These are phyloP conservation scores for Thalpophila matura DNA, from an alignment of 2,888 invertebrate species.

Conservation along the genomic window DNA sequence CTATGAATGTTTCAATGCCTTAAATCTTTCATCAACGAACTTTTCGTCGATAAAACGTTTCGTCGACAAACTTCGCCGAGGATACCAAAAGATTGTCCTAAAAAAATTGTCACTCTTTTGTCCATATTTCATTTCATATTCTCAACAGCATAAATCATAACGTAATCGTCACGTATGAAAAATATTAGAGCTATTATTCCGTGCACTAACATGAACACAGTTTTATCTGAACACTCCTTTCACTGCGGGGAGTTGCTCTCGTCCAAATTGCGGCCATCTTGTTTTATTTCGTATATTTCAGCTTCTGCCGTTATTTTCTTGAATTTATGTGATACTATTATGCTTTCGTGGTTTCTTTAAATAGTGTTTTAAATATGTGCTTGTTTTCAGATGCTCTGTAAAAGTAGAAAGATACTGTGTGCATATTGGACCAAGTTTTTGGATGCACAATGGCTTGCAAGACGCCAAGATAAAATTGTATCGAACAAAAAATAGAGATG, in stretches of 20 bases:
- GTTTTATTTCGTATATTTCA: slow-evolving; percentile 60
- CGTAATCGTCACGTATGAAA: background rate
- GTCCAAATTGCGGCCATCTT: slow-evolving; percentile 67
- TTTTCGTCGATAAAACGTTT: too few species aligned
- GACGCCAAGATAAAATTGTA: too few species aligned
- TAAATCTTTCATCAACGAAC: too few species aligned
- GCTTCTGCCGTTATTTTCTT: background rate
- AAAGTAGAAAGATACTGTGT: background rate
- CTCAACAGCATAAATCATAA: background rate
- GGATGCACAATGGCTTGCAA: too few species aligned
- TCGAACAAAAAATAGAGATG: too few species aligned
- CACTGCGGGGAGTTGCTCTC: slow-evolving; percentile 64
- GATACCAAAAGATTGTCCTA: too few species aligned
- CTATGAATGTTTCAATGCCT: too few species aligned
- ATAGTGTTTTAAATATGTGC: background rate
- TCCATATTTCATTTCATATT: too few species aligned
- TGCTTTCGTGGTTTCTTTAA: background rate
- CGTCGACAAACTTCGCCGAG: too few species aligned
- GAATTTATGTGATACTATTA: background rate
- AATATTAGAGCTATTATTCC: background rate
- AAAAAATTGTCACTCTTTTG: too few species aligned
- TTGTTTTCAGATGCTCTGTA: background rate
- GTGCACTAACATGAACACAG: slow-evolving; percentile 1
- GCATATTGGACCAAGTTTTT: too few species aligned
- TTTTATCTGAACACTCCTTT: slow-evolving; percentile 50